Evolutionary conservation across 2,113 vertebrate species (phyloP), one percentile per base, ranked within the genome.

Genomic region (Anser brachyrhynchus): DNA sequence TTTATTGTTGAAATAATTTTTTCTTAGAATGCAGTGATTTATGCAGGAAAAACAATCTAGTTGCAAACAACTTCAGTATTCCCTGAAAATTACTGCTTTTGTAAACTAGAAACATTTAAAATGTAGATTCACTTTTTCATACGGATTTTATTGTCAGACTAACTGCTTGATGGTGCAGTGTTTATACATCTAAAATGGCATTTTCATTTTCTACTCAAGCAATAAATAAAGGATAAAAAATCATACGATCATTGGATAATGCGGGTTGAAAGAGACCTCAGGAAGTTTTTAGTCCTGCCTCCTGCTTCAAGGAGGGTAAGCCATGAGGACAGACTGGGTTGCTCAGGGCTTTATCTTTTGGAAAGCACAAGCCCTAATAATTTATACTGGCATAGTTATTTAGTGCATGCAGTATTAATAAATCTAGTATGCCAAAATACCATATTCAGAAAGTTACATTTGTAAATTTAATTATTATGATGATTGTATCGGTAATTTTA

Each of bases 191-290:
- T 92, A 14, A 90, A 90, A 84, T 54, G 33, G 44, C 81, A 70
- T 90, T 84, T 95, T 88, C 18, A 35, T 94, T 90, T 94, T 84
- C 44, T 1, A 1, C 26, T 90, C 9, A 21, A 72, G 65, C 26
- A 75, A 61, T 73, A 93, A 93, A 81, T 72, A 64, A 49, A 89
- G 61, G 58, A 72, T 81, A 92, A 94, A 72, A 90, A 94, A 69
- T 81, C 46, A 44, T 58, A 89, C 93, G 46, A 71, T 92, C 73
- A 81, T 26, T 90, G 35, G 41, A 49, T 74, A 74, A 75, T 59
- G 43, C n/a, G 80, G 52, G 25, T 59, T 87, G 25, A 37, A 86
- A 93, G 19, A 10, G n/a, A 78, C 37, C 39, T 89, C 61, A 59
- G 73, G 61, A 92, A 92, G 41, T 71, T 37, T 84, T 29, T 83